Conservation (phyloP, 2,888 invertebrate genomes). For the Meandrusa payeni region DNA sequence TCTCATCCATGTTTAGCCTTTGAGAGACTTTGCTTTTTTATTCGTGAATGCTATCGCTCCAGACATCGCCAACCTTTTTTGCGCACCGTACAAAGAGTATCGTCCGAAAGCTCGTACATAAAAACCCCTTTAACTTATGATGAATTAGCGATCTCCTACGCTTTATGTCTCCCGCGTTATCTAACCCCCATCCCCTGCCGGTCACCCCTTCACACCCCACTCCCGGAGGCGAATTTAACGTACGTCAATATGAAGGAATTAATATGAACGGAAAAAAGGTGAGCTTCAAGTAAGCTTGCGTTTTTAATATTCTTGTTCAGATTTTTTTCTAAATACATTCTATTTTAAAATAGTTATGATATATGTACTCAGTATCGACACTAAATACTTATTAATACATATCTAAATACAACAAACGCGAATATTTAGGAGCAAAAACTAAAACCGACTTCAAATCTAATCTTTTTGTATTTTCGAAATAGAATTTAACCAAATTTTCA, state of each 20-base stretch:
- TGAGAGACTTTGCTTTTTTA: conserved; percentile 55
- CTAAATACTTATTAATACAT: no score
- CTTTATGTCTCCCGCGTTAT: conserved; percentile 77
- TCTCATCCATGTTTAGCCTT: conserved; percentile 54
- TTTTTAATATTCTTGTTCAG: no score
- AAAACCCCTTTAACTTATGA: conserved; percentile 81
- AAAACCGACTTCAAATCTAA: no score
- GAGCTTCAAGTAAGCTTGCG: conserved; percentile 31
- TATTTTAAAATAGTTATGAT: no score
- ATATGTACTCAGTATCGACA: no score
- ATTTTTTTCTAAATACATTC: no score
- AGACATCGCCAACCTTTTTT: conserved; percentile 68
- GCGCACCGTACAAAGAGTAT: conserved; percentile 62
- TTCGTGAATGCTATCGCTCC: conserved; percentile 44
- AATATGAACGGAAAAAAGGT: conserved; percentile 71
- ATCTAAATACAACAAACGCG: no score
- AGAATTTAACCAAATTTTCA: no score
- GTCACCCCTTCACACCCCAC: conserved; percentile 38
- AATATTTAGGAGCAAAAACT: no score
- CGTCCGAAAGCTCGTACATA: conserved; percentile 63
- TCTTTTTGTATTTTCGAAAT: no score
- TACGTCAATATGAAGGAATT: conserved; percentile 75
- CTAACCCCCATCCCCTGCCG: conserved; percentile 44
- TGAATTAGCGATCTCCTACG: conserved; percentile 81
- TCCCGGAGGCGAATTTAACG: conserved; percentile 37